phyloP scores from a whole-genome alignment of 2,113 vertebrate genomes.

The Chiloscyllium plagiosum region DNA sequence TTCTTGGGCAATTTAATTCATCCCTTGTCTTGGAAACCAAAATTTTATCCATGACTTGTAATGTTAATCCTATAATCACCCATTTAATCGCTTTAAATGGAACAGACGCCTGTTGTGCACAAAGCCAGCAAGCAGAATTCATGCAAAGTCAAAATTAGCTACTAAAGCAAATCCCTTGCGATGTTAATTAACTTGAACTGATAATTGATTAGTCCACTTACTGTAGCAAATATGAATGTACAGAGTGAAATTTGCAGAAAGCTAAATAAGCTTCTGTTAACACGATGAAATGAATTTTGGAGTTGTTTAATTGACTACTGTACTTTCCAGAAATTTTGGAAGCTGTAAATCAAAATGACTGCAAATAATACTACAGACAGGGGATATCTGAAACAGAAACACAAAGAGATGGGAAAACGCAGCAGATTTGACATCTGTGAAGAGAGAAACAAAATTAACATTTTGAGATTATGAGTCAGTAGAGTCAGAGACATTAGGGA shows the following conservation, averaged over 20 bases:
- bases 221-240: not conserved
- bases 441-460: too few species aligned
- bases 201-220: constrained; percentile 23
- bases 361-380: too few species aligned
- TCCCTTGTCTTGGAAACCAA: constrained; percentile 23
- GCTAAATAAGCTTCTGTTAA: not conserved
- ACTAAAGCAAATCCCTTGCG: not conserved
- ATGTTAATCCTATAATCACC: constrained; percentile 36
- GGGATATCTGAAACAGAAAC: too few species aligned
- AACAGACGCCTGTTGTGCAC: not conserved
- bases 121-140: constrained; percentile 1
- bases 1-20: constrained; percentile 34
- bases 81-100: constrained; percentile 36
- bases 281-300: not conserved
- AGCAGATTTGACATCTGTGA: too few species aligned
- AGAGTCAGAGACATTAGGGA: too few species aligned
- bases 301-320: not conserved
- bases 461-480: too few species aligned
- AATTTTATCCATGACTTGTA: constrained; percentile 27
- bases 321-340: not conserved
- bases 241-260: not conserved
- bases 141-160: constrained; percentile 31
- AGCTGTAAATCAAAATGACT: too few species aligned
- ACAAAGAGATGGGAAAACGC: too few species aligned
- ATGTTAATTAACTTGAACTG: constrained; percentile 5